Conservation (phyloP, 2,797 vertebrate genomes). For the Sphenodon punctatus region DNA sequence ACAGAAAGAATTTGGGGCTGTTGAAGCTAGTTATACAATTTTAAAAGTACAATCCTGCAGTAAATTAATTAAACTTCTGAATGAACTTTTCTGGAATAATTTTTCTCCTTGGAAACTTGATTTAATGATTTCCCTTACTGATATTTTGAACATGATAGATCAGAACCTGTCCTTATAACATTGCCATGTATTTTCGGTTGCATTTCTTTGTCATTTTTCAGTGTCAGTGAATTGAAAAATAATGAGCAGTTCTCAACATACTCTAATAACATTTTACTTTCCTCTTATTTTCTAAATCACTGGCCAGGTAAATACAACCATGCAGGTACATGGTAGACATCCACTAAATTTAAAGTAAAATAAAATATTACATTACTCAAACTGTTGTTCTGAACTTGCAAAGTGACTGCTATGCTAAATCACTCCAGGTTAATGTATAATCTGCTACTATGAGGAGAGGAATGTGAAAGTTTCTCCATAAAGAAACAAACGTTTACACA, state of each 20-base stretch:
- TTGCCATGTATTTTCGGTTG: neutral
- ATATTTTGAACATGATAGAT: neutral
- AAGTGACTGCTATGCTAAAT: neutral
- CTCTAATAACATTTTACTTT: conserved; percentile 8
- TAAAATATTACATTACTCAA: neutral
- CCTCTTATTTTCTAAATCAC: conserved; percentile 19
- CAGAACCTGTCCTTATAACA: neutral
- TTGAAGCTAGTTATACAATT: too few relatives aligned
- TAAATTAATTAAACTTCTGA: neutral
- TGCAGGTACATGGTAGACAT: neutral
- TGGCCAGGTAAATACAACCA: neutral
- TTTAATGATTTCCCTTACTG: too few relatives aligned
- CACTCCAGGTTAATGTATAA: neutral
- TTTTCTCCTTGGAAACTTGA: neutral
- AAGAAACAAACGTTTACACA: too few relatives aligned
- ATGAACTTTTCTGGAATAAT: neutral
- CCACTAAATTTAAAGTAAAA: neutral
- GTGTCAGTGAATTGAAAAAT: neutral
- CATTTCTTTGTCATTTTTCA: conserved; percentile 3
- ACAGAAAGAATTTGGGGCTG: too few relatives aligned
- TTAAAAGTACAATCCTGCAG: too few relatives aligned
- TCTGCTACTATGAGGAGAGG: neutral
- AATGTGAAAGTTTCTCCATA: too few relatives aligned
- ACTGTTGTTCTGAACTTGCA: neutral
- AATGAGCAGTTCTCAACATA: neutral